Percentiles rank a stretch among this genome's conserved stretches.
Evolutionary conservation across 2,888 invertebrate genomes (phyloP).

Genomic region (Pseudanteris insignis): DNA sequence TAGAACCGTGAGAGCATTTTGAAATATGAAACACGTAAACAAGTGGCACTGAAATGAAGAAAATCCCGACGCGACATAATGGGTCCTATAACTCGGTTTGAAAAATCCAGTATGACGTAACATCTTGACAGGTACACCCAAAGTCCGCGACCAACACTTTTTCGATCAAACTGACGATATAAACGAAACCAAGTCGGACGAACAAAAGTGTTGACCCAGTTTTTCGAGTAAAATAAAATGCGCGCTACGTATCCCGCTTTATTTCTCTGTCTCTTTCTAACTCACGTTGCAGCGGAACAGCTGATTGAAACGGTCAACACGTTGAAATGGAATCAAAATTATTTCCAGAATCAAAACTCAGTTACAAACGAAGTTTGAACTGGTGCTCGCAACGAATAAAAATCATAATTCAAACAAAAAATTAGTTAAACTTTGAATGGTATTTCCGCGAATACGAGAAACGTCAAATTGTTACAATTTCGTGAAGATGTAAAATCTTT

Average conservation of each 20-base stretch:
- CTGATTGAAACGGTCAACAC: constrained; percentile 13
- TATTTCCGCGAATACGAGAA: no score
- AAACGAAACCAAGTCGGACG: constrained; percentile 4
- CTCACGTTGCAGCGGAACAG: constrained; percentile 19
- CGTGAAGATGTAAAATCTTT: no score
- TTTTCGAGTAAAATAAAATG: constrained; percentile 7
- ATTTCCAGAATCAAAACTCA: not conserved
- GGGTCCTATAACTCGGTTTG: not conserved
- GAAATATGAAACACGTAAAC: not conserved
- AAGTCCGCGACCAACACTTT: not conserved
- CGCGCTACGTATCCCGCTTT: no score
- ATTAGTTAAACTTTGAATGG: no score
- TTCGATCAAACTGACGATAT: not conserved
- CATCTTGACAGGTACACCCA: not conserved
- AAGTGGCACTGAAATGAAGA: not conserved
- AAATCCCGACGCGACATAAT: not conserved
- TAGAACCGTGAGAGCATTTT: not conserved
- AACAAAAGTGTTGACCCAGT: constrained; percentile 12
- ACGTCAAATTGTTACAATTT: no score
- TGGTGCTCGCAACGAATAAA: no score
- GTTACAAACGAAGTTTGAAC: not conserved
- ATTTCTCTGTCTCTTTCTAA: no score
- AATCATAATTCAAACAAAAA: no score
- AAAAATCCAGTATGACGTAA: not conserved
- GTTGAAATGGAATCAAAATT: no score